These are phyloP conservation scores for Oxyteleia sp. DNA, from an alignment of 2,888 invertebrate genomes.

Conservation along the genomic window DNA sequence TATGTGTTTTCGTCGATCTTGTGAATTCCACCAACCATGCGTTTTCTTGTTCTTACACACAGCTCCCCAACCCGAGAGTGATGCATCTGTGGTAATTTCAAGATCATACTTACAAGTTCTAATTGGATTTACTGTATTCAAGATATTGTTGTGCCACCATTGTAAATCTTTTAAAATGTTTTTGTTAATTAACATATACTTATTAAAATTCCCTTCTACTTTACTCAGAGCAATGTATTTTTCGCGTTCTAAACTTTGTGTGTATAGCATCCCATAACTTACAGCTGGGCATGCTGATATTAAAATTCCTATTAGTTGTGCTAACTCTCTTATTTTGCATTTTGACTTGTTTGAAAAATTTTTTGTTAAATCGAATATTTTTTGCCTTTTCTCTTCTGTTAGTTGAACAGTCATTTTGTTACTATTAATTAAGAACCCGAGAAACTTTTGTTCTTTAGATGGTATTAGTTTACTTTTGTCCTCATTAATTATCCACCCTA, in stretches of 20 bases:
- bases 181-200: constrained; percentile 49
- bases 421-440: background rate
- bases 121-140: background rate
- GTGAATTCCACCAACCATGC: constrained; percentile 64
- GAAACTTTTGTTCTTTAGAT: background rate
- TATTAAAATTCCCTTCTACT: constrained; percentile 58
- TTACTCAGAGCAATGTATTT: constrained; percentile 40
- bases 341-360: background rate
- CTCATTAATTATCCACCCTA: background rate
- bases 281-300: background rate
- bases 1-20: constrained; percentile 62
- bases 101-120: background rate
- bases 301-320: background rate
- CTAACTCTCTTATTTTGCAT: background rate
- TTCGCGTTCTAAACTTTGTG: background rate
- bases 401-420: background rate
- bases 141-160: constrained; percentile 67
- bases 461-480: background rate
- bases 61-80: constrained; percentile 58
- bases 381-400: background rate
- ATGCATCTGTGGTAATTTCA: constrained; percentile 70
- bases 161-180: constrained; percentile 52
- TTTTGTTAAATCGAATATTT: background rate
- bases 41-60: background rate
- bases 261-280: background rate